A percentile compares a stretch with the other conserved stretches of the same genome.
Evolutionary conservation across 2,888 invertebrate genomes (phyloP).

Genomic region (Micoletzkya japonica): DNA sequence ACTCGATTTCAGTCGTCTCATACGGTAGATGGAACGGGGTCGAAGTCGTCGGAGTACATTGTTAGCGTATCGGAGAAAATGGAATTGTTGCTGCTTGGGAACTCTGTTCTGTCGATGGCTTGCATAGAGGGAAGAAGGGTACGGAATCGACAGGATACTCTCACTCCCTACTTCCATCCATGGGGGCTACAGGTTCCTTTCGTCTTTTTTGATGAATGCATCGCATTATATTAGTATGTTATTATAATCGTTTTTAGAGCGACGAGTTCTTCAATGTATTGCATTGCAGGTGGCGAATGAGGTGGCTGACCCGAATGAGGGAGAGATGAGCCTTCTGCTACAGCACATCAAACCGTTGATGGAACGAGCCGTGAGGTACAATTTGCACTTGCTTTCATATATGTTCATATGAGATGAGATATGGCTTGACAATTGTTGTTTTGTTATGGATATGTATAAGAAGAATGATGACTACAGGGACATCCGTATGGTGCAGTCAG

Average conservation of each 20-base stretch:
- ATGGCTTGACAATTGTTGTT: too few relatives aligned
- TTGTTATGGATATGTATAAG: not conserved
- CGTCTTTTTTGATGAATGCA: too few relatives aligned
- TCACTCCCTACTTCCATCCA: slow-evolving; percentile 47
- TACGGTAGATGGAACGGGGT: not conserved
- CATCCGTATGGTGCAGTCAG: slow-evolving; percentile 6
- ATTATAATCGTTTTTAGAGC: not conserved
- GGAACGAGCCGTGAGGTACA: slow-evolving; percentile 23
- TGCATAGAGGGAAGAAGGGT: not conserved
- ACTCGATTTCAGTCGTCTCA: not conserved
- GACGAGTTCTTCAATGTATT: too few relatives aligned
- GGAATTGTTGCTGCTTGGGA: slow-evolving; percentile 46
- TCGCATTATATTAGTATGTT: not conserved
- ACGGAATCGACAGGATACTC: not conserved
- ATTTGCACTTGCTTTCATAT: not conserved
- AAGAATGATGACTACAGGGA: slow-evolving; percentile 1
- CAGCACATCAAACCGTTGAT: slow-evolving; percentile 14
- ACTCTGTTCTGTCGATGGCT: slow-evolving; percentile 37
- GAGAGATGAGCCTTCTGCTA: slow-evolving; percentile 33
- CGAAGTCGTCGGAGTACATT: slow-evolving; percentile 38
- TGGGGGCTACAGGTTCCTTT: slow-evolving; percentile 55
- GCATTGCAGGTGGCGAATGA: slow-evolving; percentile 47
- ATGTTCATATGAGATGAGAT: too few relatives aligned
- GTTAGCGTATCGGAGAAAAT: slow-evolving; percentile 44
- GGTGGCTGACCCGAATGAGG: slow-evolving; percentile 39